Evolutionary conservation across 2,888 invertebrate genomes (phyloP).

Genomic region (Acleris laterana): DNA sequence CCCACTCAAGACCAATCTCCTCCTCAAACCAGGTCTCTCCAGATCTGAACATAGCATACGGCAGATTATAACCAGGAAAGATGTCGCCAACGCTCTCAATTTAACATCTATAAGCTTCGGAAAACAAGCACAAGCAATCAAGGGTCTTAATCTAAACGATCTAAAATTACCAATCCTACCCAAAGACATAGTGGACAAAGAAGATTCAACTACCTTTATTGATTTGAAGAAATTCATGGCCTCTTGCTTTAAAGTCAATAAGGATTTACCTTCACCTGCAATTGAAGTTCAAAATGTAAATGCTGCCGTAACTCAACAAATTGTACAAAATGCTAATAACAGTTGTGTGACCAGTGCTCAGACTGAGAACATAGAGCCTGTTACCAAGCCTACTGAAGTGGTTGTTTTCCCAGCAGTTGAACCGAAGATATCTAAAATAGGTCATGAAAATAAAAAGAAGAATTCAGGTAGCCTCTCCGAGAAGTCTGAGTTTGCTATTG

Average conservation of each 20-base stretch:
- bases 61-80: slow-evolving; percentile 67
- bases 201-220: slow-evolving; percentile 58
- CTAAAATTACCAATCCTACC: slow-evolving; percentile 59
- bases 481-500: slow-evolving; percentile 62
- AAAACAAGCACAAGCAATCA: slow-evolving; percentile 48
- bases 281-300: slow-evolving; percentile 54
- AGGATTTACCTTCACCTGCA: slow-evolving; percentile 50
- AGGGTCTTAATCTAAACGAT: slow-evolving; percentile 56
- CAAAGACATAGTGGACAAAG: slow-evolving; percentile 45
- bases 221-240: slow-evolving; percentile 74
- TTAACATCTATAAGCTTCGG: slow-evolving; percentile 63
- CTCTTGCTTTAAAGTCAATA: slow-evolving; percentile 68
- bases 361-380: slow-evolving; percentile 41
- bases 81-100: slow-evolving; percentile 68
- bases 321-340: slow-evolving; percentile 49
- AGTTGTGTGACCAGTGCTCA: slow-evolving; percentile 50
- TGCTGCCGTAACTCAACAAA: slow-evolving; percentile 47
- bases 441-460: slow-evolving; percentile 61
- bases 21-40: slow-evolving; percentile 61
- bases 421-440: slow-evolving; percentile 56
- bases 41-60: slow-evolving; percentile 76
- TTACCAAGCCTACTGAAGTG: slow-evolving; percentile 53
- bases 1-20: slow-evolving; percentile 45
- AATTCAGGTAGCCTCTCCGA: slow-evolving; percentile 63
- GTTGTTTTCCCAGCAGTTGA: slow-evolving; percentile 55